Evolutionary conservation across 2,113 vertebrate genomes (phyloP), one percentile per base, ranked within the genome.

Genomic region (Cromileptes altivelis): DNA sequence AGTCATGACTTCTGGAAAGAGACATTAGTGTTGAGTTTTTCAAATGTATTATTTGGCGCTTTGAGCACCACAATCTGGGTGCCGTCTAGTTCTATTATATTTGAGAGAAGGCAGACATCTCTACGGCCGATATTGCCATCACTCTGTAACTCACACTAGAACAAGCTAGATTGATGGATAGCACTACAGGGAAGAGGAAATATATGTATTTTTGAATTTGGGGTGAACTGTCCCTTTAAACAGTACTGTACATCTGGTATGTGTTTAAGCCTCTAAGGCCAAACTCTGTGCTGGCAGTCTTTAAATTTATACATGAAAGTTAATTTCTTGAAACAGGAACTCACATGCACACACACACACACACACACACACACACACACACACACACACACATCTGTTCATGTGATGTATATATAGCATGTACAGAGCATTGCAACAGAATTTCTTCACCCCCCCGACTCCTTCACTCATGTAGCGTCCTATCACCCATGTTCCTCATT

Each of bases 401-500:
- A 3, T 60, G 23, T 40, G 14, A 49, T 13, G 3, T 42, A 23
- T 57, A 57, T 21, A 52, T 9, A 27, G 23, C 2, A 33, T 64
- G 14, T 23, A 13, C 52, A 56, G 50, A 6, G 6, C 4, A 53
- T 33, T 47, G 18, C 49, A 19, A 19, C 25, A 30, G 25, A 25
- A 68, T 68, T 30, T 58, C 56, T 45, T 58, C 56, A 78, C 61
- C 71, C 53, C 27, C 21, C 27, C 25, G 11, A 19, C 50, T 53
- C 14, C 27, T 61, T 2, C 8, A 47, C 80, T 58, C 40, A 33
- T 75, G 27, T 60, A 8, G 25, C 9, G 8, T 82, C 37, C 37
- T 30, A 14, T 86, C 71, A 80, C 53, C 53, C 27, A 30, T 74
- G 68, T 53, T 78, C 27, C 67, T 70, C 52, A 50, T 27, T 81